Conservation (phyloP, 1,140 invertebrate species). For the Brachionus rubens region DNA sequence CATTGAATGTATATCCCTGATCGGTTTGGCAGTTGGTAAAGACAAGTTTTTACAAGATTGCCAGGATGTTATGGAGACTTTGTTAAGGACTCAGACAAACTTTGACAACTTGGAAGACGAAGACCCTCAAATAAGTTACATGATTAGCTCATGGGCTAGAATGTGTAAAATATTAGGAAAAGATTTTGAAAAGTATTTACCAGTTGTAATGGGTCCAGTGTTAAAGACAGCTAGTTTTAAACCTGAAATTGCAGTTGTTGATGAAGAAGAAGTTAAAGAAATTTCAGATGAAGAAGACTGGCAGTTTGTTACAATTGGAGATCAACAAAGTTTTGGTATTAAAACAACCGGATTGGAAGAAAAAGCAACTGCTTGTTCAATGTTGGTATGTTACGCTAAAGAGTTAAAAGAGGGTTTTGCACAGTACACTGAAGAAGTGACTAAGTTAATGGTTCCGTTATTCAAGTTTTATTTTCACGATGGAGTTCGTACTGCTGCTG, state of each 20-base stretch:
- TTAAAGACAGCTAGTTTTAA: conserved; percentile 90
- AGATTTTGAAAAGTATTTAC: conserved; percentile 92
- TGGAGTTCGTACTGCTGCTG: conserved; percentile 69
- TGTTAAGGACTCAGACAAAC: conserved; percentile 79
- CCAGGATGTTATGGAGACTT: conserved; percentile 89
- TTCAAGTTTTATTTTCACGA: conserved; percentile 99
- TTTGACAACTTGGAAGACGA: conserved; percentile 71
- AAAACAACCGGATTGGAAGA: conserved; percentile 80
- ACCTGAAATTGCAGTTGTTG: conserved; percentile 90
- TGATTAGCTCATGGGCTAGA: conserved; percentile 96
- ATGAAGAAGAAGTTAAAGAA: conserved; percentile 66
- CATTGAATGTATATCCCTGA: conserved; percentile 96
- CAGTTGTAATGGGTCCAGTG: conserved; percentile 93
- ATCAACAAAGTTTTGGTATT: conserved; percentile 70
- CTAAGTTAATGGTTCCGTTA: conserved; percentile 85
- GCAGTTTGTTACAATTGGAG: conserved; percentile 94
- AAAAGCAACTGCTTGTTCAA: conserved; percentile 96
- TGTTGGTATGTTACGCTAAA: conserved; percentile 95
- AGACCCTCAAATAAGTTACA: conserved; percentile 88
- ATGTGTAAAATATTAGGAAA: conserved; percentile 95
- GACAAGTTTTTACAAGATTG: conserved; percentile 88
- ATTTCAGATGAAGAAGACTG: conserved; percentile 88
- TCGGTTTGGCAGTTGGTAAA: conserved; percentile 90
- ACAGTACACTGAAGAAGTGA: conserved; percentile 86
- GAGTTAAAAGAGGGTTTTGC: conserved; percentile 94